Base-by-base conservation (phyloP, 1,140 invertebrate species). In the Eriosoma lanigerum region DNA sequence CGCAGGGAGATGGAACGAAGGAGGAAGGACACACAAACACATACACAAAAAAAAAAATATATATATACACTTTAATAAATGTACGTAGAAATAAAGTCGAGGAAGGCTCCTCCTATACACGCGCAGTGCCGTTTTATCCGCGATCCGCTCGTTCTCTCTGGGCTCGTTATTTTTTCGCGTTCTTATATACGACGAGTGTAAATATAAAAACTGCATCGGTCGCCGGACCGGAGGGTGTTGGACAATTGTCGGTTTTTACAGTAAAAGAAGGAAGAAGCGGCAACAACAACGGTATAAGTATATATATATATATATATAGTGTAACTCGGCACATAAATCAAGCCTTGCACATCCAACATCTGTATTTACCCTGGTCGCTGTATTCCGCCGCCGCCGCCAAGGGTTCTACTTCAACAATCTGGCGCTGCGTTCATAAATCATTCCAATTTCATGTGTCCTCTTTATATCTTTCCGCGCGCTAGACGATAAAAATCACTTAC, bases 201-300 rank as follows among this genome's bases (percentile, higher is more conserved):
- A 58, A 75, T 75, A 75, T 75, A 75, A 75, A 56, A 58, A 75
- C 72, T 58, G 54, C 72, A 75, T 17, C 19, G 46, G 50, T 29
- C 46, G 15, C 26, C 21, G 46, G 26, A 26, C 10, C 10, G 70
- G n/a, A 24, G 66, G 44, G 38, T 48, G 38, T 48, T 15, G 17
- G 70, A 54, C 72, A 58, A 75, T 75, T 75, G 72, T 75, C 72
- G 72, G 72, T 75, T 75, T 75, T 75, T 75, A 58, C 26, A 58
- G 72, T 58, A 44, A 54, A 75, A 56, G 72, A 44, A 75, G 32
- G 72, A 29, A 50, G 32, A 19, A 32, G 32, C 19, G 32, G 50
- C 52, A 56, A 9, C 29, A 24, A 48, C 24, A 62, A 10, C n/a
- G 32, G 60, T 60, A 60, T 60, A 60, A 60, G 58, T 29, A 0